Evolutionary conservation across 2,888 invertebrate species (phyloP), one percentile per base, ranked within the genome.

Genomic region (Charanyca ferruginea): DNA sequence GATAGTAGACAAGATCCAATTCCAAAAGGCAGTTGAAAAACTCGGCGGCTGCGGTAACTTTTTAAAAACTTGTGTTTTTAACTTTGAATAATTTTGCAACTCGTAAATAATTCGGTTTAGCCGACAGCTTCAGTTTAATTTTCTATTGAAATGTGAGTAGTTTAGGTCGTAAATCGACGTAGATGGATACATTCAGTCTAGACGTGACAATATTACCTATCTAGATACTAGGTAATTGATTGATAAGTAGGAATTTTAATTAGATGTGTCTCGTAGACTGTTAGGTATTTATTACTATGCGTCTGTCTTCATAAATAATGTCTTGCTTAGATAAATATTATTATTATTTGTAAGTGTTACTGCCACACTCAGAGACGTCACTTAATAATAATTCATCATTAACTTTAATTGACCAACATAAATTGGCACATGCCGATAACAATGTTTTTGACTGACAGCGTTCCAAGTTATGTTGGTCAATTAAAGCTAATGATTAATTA

Each of bases 171-270:
- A 38, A 16, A 38, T 16, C 3, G 16, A 16, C 32, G 1, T 4
- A 38, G 38, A 38, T 16, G 16, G 16, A 38, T 38, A 3, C 5
- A 16, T 13, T 16, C 5, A 13, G 38, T 38, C 38, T 38, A 38
- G 38, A 38, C n/a, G n/a, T n/a, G n/a, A n/a, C n/a, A n/a, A n/a
- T n/a, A n/a, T n/a, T n/a, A n/a, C n/a, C n/a, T 32, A 32, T 2
- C 32, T 11, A 32, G 38, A 38, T 38, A 16, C 16, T 38, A 13
- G 7, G n/a, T 54, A 45, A 22, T 51, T 51, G 32, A 52, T 8
- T 28, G 51, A 44, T 66, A 38, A 38, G 16, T 44, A 38, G 38
- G 16, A 16, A 52, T 53, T 53, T 55, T 38, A 66, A 73, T 73
- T 55, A 45, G 16, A 2, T 25, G 42, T 45, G 51, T 51, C 25